Base-by-base conservation (phyloP, 2,113 vertebrate species). In the Charadrius vociferus region DNA sequence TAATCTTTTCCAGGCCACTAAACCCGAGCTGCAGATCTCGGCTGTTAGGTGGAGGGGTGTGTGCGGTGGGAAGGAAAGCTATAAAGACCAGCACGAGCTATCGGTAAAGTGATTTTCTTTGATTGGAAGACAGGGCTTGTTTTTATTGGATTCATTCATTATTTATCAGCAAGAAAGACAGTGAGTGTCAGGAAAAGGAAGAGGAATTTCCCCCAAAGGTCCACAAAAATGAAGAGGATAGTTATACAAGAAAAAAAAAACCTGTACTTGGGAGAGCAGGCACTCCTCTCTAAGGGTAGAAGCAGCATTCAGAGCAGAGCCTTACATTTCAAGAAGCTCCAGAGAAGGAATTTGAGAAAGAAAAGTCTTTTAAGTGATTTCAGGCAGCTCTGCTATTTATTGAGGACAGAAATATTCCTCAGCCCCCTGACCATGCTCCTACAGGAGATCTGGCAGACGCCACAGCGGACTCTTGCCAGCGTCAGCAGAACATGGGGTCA, bases 1-100 rank as follows among this genome's bases (percentile, higher is more conserved):
- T 96, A 93, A 90, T 86, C 45, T 94, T 81, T 91, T 89, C 91
- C 93, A 97, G 91, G 93, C 91, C 82, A 80, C 89, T 56, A 84
- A 96, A 89, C 77, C 56, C 6, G 1, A 94, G 94, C 86, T 79
- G 84, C 83, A 79, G 86, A 81, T 71, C 62, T 85, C 4, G 8
- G 66, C 81, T 96, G 80, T 93, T 89, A 95, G 89, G 73, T 59
- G 37, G 30, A 78, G 34, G 73, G 53, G 41, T 7, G 79, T 8
- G 65, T 61, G 66, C 4, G 5, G 58, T 49, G 81, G 58, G 85
- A 88, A 95, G 72, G 68, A 77, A 95, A 91, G 79, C 90, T 63
- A 37, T 20, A 18, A 94, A 81, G 71, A 85, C 68, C 94, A 89
- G 81, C 55, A 47, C 1, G 1, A 95, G 92, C 45, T 81, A 74